These are phyloP conservation scores for Pithecia hirsuta DNA, from an alignment of 2,797 vertebrate species.

Conservation along the genomic window DNA sequence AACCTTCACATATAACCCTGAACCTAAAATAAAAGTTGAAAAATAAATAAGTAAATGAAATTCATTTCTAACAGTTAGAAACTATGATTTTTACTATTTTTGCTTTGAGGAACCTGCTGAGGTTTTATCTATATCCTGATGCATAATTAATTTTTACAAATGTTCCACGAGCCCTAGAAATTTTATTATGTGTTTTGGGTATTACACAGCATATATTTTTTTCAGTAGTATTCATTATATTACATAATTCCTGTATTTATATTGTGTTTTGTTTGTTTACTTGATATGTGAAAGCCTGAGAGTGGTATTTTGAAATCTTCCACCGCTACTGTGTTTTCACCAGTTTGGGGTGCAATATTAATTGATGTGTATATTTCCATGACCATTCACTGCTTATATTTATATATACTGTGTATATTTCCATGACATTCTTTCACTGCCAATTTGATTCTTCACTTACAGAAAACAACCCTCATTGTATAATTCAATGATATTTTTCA, in stretches of 20 bases:
- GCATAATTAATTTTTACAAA: neutral
- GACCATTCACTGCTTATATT: neutral
- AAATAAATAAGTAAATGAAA: neutral
- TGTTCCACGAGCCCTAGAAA: neutral
- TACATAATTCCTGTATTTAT: neutral
- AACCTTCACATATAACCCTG: neutral
- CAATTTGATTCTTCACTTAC: neutral
- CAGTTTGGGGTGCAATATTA: neutral
- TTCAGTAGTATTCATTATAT: neutral
- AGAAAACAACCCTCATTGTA: neutral
- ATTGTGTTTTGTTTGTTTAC: neutral
- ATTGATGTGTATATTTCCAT: neutral
- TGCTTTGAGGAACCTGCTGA: neutral
- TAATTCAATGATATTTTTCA: neutral
- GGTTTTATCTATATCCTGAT: slow-evolving; percentile 14
- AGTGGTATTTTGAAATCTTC: slow-evolving; percentile 9
- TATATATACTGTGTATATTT: neutral
- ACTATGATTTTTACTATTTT: neutral
- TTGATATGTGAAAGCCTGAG: neutral
- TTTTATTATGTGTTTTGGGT: neutral
- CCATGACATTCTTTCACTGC: neutral
- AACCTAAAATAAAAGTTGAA: neutral
- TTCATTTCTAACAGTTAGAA: neutral
- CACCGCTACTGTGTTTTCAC: neutral
- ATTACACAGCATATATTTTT: neutral